Conservation (phyloP, 1,140 invertebrate genomes). For the Parasteatoda tepidariorum region DNA sequence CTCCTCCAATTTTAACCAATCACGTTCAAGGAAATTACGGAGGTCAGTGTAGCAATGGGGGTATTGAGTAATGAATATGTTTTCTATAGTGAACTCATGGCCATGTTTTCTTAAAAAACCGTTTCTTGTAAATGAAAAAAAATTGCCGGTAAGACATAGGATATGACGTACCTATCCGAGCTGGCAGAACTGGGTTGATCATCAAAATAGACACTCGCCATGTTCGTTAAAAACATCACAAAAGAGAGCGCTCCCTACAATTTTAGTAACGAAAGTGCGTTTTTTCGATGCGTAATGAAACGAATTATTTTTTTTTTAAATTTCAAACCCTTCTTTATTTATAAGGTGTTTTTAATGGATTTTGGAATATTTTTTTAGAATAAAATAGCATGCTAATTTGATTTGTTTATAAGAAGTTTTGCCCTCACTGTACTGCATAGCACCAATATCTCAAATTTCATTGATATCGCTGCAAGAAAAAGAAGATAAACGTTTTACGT, state of each 20-base stretch:
- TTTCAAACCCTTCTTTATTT: too few species aligned
- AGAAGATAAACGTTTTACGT: too few species aligned
- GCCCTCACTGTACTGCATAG: too few species aligned
- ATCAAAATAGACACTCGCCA: conserved; percentile 34
- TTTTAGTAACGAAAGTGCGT: too few species aligned
- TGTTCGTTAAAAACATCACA: background rate
- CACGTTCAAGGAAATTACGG: conserved; percentile 19
- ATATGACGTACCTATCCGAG: conserved; percentile 38
- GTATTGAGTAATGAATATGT: background rate
- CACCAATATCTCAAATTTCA: too few species aligned
- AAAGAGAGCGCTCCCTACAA: conserved; percentile 27
- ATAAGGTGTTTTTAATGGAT: too few species aligned
- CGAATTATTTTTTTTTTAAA: too few species aligned
- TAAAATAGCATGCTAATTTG: too few species aligned
- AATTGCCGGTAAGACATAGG: background rate
- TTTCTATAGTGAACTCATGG: background rate
- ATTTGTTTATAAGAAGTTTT: too few species aligned
- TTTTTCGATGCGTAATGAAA: too few species aligned
- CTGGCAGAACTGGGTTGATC: conserved; percentile 52
- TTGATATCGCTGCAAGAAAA: too few species aligned
- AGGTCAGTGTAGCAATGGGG: background rate
- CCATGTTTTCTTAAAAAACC: background rate
- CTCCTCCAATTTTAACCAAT: conserved; percentile 31
- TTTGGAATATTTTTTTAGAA: too few species aligned
- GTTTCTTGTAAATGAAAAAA: background rate